Conservation (phyloP, 35 echinoderm and acorn worm species). For the Heliocidaris erythrogramma region DNA sequence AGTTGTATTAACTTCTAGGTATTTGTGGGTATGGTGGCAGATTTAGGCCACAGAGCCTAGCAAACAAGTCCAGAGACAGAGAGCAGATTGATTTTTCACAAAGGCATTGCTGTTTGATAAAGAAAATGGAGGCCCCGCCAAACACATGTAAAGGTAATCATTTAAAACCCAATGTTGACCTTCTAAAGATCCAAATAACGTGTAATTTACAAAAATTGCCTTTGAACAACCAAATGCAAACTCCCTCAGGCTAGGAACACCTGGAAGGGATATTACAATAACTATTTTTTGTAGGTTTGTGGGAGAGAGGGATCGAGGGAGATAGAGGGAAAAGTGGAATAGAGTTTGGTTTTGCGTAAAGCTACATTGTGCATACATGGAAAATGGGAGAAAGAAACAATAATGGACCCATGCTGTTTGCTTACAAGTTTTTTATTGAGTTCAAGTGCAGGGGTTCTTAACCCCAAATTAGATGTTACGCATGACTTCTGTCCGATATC, state of each 20-base stretch:
- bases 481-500: not conserved
- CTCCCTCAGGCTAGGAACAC: not conserved
- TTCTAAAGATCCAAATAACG: not conserved
- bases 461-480: not conserved
- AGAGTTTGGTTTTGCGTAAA: not conserved
- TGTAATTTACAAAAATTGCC: not conserved
- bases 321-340: not conserved
- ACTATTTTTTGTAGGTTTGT: too few relatives aligned
- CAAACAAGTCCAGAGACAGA: not conserved
- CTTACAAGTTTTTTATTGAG: not conserved
- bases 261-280: not conserved
- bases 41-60: too few relatives aligned
- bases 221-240: not conserved
- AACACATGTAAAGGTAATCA: not conserved
- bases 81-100: not conserved
- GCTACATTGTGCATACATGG: not conserved
- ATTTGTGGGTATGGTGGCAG: too few relatives aligned
- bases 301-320: not conserved
- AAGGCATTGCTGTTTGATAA: not conserved
- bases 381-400: not conserved
- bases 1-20: too few relatives aligned
- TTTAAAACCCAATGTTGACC: not conserved
- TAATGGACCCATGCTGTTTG: not conserved
- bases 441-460: slow-evolving; percentile 9
- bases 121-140: not conserved